Percentiles rank a stretch among this genome's conserved stretches.
Evolutionary conservation across 2,113 vertebrate genomes (phyloP).

Genomic region (Heptranchias perlo): DNA sequence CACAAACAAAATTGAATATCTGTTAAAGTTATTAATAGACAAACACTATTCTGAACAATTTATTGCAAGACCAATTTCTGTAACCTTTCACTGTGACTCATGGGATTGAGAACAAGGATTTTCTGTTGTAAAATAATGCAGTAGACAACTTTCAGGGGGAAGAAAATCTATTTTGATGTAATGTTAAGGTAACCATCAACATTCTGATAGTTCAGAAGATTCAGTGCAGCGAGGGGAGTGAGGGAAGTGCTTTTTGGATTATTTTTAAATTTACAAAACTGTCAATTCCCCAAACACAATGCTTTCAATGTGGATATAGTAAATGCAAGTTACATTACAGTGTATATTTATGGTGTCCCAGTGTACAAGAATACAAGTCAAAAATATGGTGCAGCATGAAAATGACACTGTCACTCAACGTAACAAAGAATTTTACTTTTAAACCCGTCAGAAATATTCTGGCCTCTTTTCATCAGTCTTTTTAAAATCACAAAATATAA

Average conservation of each 20-base stretch:
- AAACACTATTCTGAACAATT: neutral
- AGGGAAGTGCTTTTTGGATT: neutral
- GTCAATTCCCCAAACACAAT: neutral
- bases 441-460: neutral
- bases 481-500: neutral
- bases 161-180: slow-evolving; percentile 28
- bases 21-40: slow-evolving; percentile 33
- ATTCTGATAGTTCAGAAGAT: neutral
- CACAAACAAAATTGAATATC: slow-evolving; percentile 34
- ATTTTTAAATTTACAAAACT: neutral
- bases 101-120: neutral
- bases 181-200: slow-evolving; percentile 1
- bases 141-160: neutral
- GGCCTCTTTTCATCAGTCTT: neutral
- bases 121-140: slow-evolving; percentile 2
- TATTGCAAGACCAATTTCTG: slow-evolving; percentile 11
- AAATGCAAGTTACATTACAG: neutral
- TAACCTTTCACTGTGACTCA: slow-evolving; percentile 5
- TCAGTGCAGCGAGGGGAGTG: neutral
- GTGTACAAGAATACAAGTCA: neutral
- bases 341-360: neutral
- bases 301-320: neutral
- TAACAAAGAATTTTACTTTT: neutral
- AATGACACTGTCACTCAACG: neutral
- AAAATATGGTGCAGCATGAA: neutral